Evolutionary conservation across 2,113 vertebrate genomes (phyloP), one percentile per base, ranked within the genome.

Genomic region (Lonchura striata): DNA sequence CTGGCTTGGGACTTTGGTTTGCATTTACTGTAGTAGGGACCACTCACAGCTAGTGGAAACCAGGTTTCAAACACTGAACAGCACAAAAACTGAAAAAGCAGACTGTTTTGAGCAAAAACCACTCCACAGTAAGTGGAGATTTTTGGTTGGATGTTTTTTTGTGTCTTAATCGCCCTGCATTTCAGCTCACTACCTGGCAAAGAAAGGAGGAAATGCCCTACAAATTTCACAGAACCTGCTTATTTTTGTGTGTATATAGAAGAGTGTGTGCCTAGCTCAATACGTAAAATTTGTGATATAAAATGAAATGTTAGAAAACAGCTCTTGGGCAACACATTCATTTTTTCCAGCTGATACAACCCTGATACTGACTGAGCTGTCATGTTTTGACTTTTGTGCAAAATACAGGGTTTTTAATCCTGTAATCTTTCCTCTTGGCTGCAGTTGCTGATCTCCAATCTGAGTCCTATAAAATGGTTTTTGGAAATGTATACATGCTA

Each of bases 371-470:
- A 70, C 8, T 44, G 23, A 54, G 28, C 30, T 53, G 37, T 77
- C 7, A 13, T n/a, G 21, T 80, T 93, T 80, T 88, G 30, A 63
- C 46, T 88, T 94, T 39, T 81, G 37, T 1, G 2, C 50, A 59
- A 60, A 66, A 17, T 41, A 35, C 27, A 23, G 33, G 30, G 63
- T 1, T 90, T 93, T 90, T 83, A 93, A 83, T 94, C 47, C 54
- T 61, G 16, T 83, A 95, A 93, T 83, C 71, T 59, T 86, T 92
- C 71, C 68, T 90, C 52, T 90, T 94, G 90, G 92, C 90, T 90
- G 75, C 46, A 65, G 42, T 35, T 86, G 13, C 82, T 78, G 76
- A 81, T 86, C 52, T 88, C 33, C 41, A 74, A 25, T 88, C 27
- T 88, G 94, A 90, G 66, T 83, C 56, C 44, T 78, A 25, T 86